A percentile compares a stretch with the other conserved stretches of the same genome.
phyloP scores from a whole-genome alignment of 2,888 invertebrate genomes.

The Halictus ligatus region DNA sequence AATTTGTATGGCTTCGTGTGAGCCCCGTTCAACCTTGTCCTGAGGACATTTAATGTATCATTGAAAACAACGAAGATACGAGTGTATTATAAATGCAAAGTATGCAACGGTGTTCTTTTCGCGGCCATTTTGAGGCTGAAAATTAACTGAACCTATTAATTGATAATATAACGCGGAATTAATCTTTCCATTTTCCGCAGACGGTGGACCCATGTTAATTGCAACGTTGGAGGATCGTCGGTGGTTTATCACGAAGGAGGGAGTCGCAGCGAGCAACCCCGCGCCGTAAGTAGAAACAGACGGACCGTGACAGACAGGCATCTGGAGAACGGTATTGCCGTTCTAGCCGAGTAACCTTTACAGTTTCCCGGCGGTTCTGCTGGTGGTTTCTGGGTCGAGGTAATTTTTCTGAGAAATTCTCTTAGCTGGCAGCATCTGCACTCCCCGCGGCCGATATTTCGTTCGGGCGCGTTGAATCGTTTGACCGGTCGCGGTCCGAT shows the following conservation, averaged over 20 bases:
- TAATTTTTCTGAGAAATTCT: conserved; percentile 7
- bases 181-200: background rate
- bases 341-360: conserved; percentile 3
- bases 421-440: background rate
- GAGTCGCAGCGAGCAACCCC: background rate
- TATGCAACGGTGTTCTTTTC: too few relatives aligned
- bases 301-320: conserved; percentile 18
- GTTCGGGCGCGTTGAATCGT: background rate
- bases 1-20: too few relatives aligned
- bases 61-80: too few relatives aligned
- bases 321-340: conserved; percentile 16
- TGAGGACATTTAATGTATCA: too few relatives aligned
- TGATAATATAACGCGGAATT: background rate
- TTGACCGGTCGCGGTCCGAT: background rate
- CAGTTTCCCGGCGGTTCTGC: background rate
- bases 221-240: background rate
- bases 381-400: background rate
- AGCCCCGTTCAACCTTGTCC: too few relatives aligned
- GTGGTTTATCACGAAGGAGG: background rate
- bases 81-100: too few relatives aligned
- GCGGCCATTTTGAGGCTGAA: too few relatives aligned
- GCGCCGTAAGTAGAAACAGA: conserved; percentile 41
- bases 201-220: background rate
- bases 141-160: background rate
- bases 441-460: background rate